Evolutionary conservation across 92 coral and sea anemone genomes (phyloP).

Genomic region (Diadumene lineata): DNA sequence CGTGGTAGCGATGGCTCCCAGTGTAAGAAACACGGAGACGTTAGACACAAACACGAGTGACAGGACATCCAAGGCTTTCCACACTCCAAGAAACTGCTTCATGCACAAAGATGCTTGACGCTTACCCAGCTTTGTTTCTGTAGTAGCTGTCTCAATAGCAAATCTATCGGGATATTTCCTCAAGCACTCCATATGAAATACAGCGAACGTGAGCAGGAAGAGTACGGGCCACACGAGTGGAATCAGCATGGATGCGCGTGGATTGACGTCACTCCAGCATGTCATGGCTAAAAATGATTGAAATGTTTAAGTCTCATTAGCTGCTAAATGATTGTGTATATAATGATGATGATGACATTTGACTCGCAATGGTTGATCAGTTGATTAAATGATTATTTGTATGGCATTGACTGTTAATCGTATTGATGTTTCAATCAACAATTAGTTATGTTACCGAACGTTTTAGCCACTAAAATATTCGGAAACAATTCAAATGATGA

Average conservation of each 20-base stretch:
- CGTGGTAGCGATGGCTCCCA: constrained; percentile 68
- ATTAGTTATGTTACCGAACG: too few relatives aligned
- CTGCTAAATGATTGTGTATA: neutral
- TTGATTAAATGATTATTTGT: neutral
- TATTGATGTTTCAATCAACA: too few relatives aligned
- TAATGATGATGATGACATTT: neutral
- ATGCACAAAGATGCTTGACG: neutral
- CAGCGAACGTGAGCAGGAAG: constrained; percentile 59
- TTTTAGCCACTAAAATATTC: too few relatives aligned
- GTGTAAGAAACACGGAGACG: constrained; percentile 58
- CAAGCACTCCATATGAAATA: constrained; percentile 37
- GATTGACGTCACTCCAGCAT: constrained; percentile 72
- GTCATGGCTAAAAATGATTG: constrained; percentile 56
- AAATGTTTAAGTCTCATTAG: neutral
- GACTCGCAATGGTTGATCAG: neutral
- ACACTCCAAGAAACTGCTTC: constrained; percentile 39
- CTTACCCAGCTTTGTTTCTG: neutral
- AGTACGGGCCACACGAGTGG: constrained; percentile 75
- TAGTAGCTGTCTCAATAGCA: neutral
- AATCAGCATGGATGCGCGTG: constrained; percentile 59
- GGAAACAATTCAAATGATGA: too few relatives aligned
- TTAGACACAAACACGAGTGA: constrained; percentile 52
- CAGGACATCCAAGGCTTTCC: constrained; percentile 48
- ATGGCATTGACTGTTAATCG: too few relatives aligned
- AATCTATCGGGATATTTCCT: neutral